Evolutionary conservation across 2,797 vertebrate genomes (phyloP).

Genomic region (Pangasius macronema): DNA sequence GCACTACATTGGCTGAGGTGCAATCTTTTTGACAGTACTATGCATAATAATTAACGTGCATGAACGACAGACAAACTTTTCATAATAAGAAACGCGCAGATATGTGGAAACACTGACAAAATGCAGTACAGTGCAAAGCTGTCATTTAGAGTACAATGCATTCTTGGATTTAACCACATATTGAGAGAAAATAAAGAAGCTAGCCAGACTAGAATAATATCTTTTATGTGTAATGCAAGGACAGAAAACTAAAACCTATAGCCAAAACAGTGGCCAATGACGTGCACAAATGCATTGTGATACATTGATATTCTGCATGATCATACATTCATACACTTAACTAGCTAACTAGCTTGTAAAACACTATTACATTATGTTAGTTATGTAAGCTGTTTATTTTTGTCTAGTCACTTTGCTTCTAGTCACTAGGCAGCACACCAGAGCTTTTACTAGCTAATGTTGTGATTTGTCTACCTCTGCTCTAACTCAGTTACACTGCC

Average conservation of each 20-base stretch:
- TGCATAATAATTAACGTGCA: background rate
- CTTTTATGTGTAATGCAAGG: background rate
- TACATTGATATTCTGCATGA: background rate
- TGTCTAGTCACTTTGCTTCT: background rate
- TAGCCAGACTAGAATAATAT: background rate
- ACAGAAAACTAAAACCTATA: background rate
- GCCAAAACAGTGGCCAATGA: background rate
- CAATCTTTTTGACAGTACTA: constrained; percentile 19
- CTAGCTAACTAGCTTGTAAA: background rate
- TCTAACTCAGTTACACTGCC: background rate
- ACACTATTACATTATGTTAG: background rate
- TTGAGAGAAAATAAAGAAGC: background rate
- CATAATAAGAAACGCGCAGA: background rate
- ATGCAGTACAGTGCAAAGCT: background rate
- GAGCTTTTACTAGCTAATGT: background rate
- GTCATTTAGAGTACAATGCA: background rate
- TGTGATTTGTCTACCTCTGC: background rate
- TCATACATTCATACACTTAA: background rate
- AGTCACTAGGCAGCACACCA: background rate
- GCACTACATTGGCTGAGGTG: background rate
- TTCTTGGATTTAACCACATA: too few species aligned
- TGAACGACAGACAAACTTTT: background rate
- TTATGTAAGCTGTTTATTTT: background rate
- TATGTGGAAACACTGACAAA: background rate
- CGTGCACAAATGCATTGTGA: background rate